These are phyloP conservation scores for Acholoe squamosa DNA, from an alignment of 2,888 invertebrate species.

Conservation along the genomic window DNA sequence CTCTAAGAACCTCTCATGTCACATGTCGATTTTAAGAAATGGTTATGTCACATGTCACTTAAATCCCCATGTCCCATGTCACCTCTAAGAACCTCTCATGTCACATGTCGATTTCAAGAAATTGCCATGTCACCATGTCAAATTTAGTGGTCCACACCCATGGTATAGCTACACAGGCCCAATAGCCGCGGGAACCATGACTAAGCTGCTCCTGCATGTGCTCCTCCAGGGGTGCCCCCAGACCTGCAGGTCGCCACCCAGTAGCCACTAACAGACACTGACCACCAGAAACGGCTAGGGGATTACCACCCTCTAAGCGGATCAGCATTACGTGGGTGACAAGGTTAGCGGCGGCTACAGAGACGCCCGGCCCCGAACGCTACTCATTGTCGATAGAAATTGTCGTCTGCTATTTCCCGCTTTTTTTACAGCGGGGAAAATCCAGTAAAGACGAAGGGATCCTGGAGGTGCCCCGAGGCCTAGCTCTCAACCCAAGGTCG, in stretches of 20 bases:
- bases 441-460: constrained; percentile 9
- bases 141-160: no score
- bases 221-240: background rate
- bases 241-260: background rate
- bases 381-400: constrained; percentile 44
- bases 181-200: no score
- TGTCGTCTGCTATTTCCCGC: constrained; percentile 41
- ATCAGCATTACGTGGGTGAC: constrained; percentile 28
- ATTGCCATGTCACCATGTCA: no score
- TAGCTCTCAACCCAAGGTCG: background rate
- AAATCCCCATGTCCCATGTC: no score
- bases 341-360: constrained; percentile 26
- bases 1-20: no score
- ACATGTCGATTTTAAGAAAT: no score
- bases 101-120: no score
- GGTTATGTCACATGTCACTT: no score
- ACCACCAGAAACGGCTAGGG: background rate
- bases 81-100: no score
- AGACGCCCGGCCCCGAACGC: constrained; percentile 14
- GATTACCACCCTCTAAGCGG: constrained; percentile 35
- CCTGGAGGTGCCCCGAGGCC: constrained; percentile 13
- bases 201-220: background rate
- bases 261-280: background rate
- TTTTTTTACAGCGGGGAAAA: constrained; percentile 28
- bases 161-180: no score